Base-by-base conservation (phyloP, 2,888 invertebrate genomes). In the Plagodis dolabraria region DNA sequence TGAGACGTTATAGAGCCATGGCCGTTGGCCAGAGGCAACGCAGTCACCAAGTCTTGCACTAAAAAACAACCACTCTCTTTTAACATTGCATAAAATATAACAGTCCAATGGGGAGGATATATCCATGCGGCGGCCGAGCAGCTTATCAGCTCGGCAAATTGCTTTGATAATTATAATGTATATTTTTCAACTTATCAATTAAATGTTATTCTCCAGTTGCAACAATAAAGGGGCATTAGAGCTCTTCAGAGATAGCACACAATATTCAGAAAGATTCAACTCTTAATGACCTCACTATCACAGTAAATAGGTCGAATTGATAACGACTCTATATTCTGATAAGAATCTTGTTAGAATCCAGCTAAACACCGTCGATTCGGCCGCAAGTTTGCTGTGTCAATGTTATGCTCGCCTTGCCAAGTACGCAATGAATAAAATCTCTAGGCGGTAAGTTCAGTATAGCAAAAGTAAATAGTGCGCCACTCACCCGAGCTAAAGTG, bases 401-500 rank as follows among this genome's bases (percentile, higher is more conserved):
- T 89, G 89, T 87, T 90, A 87, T 86, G 79, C 79, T 84, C 80
- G 82, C 83, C 73, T 83, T 83, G 85, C 85, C 85, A 85, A 89
- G 85, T 87, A 87, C 86, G 86, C 85, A 83, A 80, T 82, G 76
- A 78, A 86, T 79, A 82, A 83, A 79, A 82, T 54, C 70, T 69
- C 60, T 64, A 62, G 53, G 56, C 57, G 54, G 53, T 65, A 66
- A 11, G 64, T 65, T 65, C 75, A 76, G 74, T 76, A 75, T 75
- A 77, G 69, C 61, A 64, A 68, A 72, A 71, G 75, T 69, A 72
- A 75, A 75, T 71, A 74, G 64, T 72, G 65, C 69, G 70, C 67
- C 65, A 91, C 94, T 95, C 95, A 97, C 97, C 97, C 94, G 96
- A 95, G 93, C 96, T 97, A 93, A 97, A 97, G 94, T 97, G 97